Conservation (phyloP, 2,113 vertebrate species). For the Austrofundulus limnaeus region DNA sequence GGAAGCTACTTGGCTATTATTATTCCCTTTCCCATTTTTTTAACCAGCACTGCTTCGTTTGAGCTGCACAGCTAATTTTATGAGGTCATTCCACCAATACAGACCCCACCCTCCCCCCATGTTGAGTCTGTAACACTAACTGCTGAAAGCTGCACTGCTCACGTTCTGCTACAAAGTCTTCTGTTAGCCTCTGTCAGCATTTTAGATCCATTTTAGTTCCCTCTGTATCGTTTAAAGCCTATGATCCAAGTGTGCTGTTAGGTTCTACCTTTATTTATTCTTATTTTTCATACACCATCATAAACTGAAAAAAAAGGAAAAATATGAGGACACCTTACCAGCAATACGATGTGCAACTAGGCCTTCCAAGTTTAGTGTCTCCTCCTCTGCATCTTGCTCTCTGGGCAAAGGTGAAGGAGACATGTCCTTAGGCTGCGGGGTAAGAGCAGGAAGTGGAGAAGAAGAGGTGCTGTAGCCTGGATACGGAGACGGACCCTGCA, state of each 20-base stretch:
- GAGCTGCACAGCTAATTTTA: slow-evolving; percentile 56
- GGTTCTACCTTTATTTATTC: neutral
- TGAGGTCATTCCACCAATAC: slow-evolving; percentile 31
- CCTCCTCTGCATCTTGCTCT: slow-evolving; percentile 83
- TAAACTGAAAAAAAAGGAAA: neutral
- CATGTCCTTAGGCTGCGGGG: slow-evolving; percentile 69
- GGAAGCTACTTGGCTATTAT: slow-evolving; percentile 67
- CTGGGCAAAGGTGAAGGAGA: slow-evolving; percentile 77
- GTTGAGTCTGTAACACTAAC: slow-evolving; percentile 39
- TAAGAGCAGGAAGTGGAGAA: slow-evolving; percentile 76
- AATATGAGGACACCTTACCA: slow-evolving; percentile 78
- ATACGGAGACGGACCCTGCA: slow-evolving; percentile 66
- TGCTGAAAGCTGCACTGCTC: slow-evolving; percentile 29
- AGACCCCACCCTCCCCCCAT: slow-evolving; percentile 2
- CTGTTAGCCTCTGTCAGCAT: slow-evolving; percentile 4
- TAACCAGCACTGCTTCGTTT: slow-evolving; percentile 43
- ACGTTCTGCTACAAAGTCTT: slow-evolving; percentile 23
- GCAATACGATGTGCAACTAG: slow-evolving; percentile 96
- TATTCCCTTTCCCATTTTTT: slow-evolving; percentile 40
- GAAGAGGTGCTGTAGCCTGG: slow-evolving; percentile 78
- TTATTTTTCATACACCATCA: neutral
- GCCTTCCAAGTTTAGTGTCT: slow-evolving; percentile 89
- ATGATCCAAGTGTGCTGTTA: neutral
- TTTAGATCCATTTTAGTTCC: neutral
- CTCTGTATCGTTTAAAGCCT: neutral